Evolutionary conservation across 2,888 invertebrate species (phyloP), one percentile per base, ranked within the genome.

Genomic region (Pseudococcus viburni): DNA sequence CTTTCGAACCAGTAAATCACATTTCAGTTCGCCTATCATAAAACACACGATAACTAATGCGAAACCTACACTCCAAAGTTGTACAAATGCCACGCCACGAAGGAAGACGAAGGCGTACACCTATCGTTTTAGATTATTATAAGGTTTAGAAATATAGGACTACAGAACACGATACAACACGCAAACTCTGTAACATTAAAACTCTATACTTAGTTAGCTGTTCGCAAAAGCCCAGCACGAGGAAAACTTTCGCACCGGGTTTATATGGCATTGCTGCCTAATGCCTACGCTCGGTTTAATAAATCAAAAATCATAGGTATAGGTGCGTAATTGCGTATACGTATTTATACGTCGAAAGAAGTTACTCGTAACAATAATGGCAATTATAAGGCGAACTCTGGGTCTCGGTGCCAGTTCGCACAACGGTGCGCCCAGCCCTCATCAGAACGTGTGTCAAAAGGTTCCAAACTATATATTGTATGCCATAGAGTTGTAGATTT

Each of bases 181-280:
- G 59, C 59, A 59, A 59, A 59, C 59, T 59, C 59, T 7, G 59
- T 59, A 59, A 59, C 59, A 59, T 59, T 59, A 59, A 59, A 59
- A 19, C 19, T 59, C 59, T 33, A n/a, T n/a, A n/a, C n/a, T n/a
- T n/a, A n/a, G n/a, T 33, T 33, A 3, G 26, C 12, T 46, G n/a
- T 19, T 59, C 19, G 9, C 59, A 19, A 59, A 59, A 59, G 59
- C 19, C 1, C 26, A 33, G 26, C 1, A 33, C 26, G 26, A 19
- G 19, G 19, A 19, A 59, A 59, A 59, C 59, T 59, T 59, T 19
- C 19, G 59, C 19, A 59, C 7, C 26, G 3, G 26, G 26, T 33
- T 33, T 33, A 33, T 33, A 33, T 33, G 26, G 26, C 26, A 33
- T 33, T 33, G 26, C 26, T 33, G 26, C 26, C 26, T 33, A 33